A percentile compares a stretch with the other conserved stretches of the same genome.
Evolutionary conservation across 2,113 vertebrate genomes (phyloP).

Genomic region (Alosa alosa): DNA sequence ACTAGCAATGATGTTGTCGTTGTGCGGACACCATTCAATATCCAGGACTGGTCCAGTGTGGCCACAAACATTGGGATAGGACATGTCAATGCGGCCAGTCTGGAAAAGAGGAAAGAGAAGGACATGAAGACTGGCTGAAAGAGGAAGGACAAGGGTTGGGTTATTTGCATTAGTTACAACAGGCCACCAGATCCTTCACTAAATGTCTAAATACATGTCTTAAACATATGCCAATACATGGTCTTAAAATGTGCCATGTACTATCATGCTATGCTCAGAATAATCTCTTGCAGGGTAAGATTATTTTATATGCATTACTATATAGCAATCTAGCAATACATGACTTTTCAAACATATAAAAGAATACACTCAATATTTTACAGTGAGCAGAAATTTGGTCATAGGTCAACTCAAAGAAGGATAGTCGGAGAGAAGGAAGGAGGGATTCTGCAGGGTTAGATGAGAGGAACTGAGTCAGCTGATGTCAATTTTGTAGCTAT

Average conservation of each 20-base stretch:
- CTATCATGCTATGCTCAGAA: background rate
- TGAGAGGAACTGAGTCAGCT: conserved; percentile 49
- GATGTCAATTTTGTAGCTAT: conserved; percentile 50
- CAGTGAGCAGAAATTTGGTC: too few species aligned
- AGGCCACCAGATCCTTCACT: background rate
- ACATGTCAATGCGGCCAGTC: conserved; percentile 87
- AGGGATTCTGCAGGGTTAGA: background rate
- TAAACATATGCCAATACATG: background rate
- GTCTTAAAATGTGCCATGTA: background rate
- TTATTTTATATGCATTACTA: too few species aligned
- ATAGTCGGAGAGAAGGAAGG: background rate
- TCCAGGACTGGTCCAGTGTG: conserved; percentile 87
- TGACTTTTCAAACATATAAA: too few species aligned
- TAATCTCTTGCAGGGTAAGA: background rate
- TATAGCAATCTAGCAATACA: too few species aligned
- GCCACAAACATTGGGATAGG: conserved; percentile 80
- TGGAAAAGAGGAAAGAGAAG: conserved; percentile 43
- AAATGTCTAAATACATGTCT: background rate
- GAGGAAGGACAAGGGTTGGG: conserved; percentile 6
- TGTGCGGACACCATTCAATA: conserved; percentile 88
- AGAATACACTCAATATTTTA: too few species aligned
- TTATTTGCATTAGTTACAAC: background rate
- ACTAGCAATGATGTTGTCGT: conserved; percentile 88
- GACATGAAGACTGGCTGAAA: background rate
- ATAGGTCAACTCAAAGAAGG: too few species aligned